Conservation (phyloP, 2,113 vertebrate species). For the Muntiacus muntjak region DNA sequence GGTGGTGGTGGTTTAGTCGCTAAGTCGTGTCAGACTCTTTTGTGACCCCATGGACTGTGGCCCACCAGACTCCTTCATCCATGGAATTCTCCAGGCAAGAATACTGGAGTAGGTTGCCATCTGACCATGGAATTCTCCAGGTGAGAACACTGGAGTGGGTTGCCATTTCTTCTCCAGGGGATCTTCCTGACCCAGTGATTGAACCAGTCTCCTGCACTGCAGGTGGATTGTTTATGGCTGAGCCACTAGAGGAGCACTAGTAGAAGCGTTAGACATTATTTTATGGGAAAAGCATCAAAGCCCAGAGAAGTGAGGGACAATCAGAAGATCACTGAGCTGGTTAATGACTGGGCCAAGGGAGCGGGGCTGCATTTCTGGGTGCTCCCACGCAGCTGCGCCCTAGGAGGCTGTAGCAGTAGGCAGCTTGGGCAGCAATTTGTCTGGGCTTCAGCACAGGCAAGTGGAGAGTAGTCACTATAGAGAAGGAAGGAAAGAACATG, state of each 20-base stretch:
- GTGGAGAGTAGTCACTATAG: not conserved
- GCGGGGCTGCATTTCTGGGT: not conserved
- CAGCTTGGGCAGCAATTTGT: not conserved
- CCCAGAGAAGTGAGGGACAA: not conserved
- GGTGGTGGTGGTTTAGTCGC: not conserved
- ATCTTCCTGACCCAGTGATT: not conserved
- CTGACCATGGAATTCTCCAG: not conserved
- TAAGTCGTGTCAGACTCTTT: not conserved
- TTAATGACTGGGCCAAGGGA: not conserved
- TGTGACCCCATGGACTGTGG: not conserved
- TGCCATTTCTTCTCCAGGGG: not conserved
- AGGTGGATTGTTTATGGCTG: not conserved
- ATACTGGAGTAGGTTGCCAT: no score
- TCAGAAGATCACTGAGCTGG: not conserved
- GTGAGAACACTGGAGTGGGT: not conserved
- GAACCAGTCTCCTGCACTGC: not conserved
- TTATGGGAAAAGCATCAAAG: not conserved
- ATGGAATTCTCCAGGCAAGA: not conserved
- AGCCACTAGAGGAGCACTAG: not conserved
- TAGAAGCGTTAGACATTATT: not conserved
- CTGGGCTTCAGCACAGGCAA: not conserved
- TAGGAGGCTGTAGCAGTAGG: not conserved
- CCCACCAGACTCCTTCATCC: not conserved
- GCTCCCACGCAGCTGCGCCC: not conserved
- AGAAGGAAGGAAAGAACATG: not conserved